Evolutionary conservation across 2,888 invertebrate species (phyloP), one percentile per base, ranked within the genome.

Genomic region (Zygothrica quintamaculata): DNA sequence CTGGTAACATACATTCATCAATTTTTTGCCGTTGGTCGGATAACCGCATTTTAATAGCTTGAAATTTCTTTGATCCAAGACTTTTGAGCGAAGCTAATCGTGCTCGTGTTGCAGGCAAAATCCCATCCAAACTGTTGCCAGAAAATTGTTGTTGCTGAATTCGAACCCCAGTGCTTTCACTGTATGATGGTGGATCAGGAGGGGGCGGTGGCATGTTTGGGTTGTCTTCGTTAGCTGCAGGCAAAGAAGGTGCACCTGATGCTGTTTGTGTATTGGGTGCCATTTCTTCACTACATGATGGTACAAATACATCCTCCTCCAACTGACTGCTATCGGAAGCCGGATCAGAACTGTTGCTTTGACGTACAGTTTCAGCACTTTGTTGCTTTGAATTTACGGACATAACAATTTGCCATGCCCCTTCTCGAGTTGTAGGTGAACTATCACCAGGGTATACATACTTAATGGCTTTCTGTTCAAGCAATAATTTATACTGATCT

Each of bases 401-500:
- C 84, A 91, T 88, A 0, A 91, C 89, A 67, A 91, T 89, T 69
- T 91, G 91, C 91, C 91, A 91, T 36, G 90, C 90, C 3, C 68
- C 88, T 40, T 89, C 89, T 3, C 88, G 87, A 7, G 74, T 82
- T 2, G 87, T 82, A 6, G 90, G 90, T 6, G 91, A 90, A 44
- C 88, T 88, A 48, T 91, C 91, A 0, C 90, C 90, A 0, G 94
- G 93, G 93, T 95, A 96, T 47, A 94, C 93, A 88, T 95, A 96
- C 48, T 94, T 94, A 70, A 93, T 93, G 1, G 94, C 93, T 74
- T 94, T 93, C 86, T 96, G 95, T 89, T 97, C 97, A 52, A 97
- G 91, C 25, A 97, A 91, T 58, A 97, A 91, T 74, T 96, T 94
- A 94, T 96, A 97, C 88, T 97, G 97, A 68, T 95, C 94, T 31